Percentiles rank a stretch among this genome's conserved stretches.
phyloP scores from a whole-genome alignment of 1,140 invertebrate genomes.

The Venturia canescens region DNA sequence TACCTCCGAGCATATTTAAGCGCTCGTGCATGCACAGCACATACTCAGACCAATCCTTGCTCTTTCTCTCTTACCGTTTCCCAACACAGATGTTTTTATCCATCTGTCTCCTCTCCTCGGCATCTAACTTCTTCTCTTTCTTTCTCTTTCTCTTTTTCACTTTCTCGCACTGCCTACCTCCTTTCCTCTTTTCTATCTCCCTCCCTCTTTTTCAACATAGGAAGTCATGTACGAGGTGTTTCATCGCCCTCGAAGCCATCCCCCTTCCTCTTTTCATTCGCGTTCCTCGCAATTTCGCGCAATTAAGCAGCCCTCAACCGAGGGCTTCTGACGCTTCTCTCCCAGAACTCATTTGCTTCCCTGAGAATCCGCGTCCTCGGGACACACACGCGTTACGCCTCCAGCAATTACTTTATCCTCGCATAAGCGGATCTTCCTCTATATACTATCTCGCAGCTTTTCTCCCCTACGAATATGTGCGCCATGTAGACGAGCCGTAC shows the following conservation, averaged over 20 bases:
- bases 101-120: neutral
- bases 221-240: constrained; percentile 14
- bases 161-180: neutral
- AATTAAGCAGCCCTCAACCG: constrained; percentile 39
- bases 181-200: neutral
- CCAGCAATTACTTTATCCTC: constrained; percentile 28
- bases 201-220: neutral
- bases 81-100: neutral
- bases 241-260: neutral
- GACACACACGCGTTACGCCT: constrained; percentile 24
- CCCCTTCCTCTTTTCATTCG: neutral
- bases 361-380: constrained; percentile 18
- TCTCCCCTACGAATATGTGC: constrained; percentile 1
- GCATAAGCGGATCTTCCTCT: constrained; percentile 21
- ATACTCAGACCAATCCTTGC: constrained; percentile 19
- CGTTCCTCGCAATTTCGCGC: constrained; percentile 34
- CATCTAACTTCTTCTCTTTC: neutral
- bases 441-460: neutral
- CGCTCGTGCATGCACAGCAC: constrained; percentile 10
- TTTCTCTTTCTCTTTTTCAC: neutral
- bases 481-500: neutral
- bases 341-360: constrained; percentile 9
- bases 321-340: constrained; percentile 7
- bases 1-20: constrained; percentile 39
- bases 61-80: neutral